Percentiles rank a stretch among this genome's conserved stretches.
phyloP scores from a whole-genome alignment of 1,140 invertebrate species.

The Hermetia illucens region DNA sequence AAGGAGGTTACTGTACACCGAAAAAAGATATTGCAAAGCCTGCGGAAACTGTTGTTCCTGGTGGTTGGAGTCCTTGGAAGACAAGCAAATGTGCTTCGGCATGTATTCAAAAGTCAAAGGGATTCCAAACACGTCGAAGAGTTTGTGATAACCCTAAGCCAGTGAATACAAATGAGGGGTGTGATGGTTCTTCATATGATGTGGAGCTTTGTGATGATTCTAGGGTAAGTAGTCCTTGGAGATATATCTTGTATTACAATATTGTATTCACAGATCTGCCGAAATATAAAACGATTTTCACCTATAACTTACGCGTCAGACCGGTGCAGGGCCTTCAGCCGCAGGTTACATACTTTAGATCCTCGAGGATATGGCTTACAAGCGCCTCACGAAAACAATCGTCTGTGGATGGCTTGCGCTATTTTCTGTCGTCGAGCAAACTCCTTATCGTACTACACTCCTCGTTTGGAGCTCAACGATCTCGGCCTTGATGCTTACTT shows the following conservation, averaged over 20 bases:
- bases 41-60: slow-evolving; percentile 27
- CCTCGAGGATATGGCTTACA: slow-evolving; percentile 45
- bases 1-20: slow-evolving; percentile 44
- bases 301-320: slow-evolving; percentile 40
- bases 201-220: slow-evolving; percentile 48
- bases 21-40: slow-evolving; percentile 11
- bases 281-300: slow-evolving; percentile 36
- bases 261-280: slow-evolving; percentile 28
- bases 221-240: slow-evolving; percentile 30
- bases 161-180: slow-evolving; percentile 37
- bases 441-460: slow-evolving; percentile 53
- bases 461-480: slow-evolving; percentile 55
- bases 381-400: slow-evolving; percentile 48
- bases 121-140: slow-evolving; percentile 37
- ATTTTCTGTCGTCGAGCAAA: slow-evolving; percentile 54
- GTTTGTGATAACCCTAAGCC: slow-evolving; percentile 39
- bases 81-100: slow-evolving; percentile 45
- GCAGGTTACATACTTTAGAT: slow-evolving; percentile 42
- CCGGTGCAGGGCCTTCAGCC: slow-evolving; percentile 45
- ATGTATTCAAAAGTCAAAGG: slow-evolving; percentile 45
- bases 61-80: slow-evolving; percentile 49
- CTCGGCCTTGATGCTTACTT: slow-evolving; percentile 57
- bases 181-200: slow-evolving; percentile 44
- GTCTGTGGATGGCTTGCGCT: slow-evolving; percentile 60
- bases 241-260: neutral